Evolutionary conservation across 2,888 invertebrate species (phyloP).

Genomic region (Bedellia somnulentella): DNA sequence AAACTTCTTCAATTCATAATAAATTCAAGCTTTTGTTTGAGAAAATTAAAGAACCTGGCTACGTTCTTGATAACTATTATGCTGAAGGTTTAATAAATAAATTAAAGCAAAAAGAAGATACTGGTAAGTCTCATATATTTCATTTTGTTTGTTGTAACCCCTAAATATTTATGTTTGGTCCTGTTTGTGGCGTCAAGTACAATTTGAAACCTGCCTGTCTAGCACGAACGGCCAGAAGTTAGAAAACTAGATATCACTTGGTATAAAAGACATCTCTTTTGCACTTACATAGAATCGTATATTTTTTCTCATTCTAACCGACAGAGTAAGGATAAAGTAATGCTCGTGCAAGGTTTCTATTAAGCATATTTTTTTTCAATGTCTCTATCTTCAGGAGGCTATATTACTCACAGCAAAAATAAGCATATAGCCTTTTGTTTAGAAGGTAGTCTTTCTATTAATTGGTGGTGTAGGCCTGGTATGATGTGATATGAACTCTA

Average conservation of each 20-base stretch:
- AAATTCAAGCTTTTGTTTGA: conserved; percentile 61
- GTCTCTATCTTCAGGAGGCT: background rate
- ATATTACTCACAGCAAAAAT: background rate
- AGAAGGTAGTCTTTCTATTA: background rate
- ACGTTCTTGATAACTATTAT: conserved; percentile 65
- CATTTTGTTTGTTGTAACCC: background rate
- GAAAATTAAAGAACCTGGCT: conserved; percentile 59
- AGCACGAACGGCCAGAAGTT: background rate
- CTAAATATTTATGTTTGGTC: background rate
- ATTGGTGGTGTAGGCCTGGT: background rate
- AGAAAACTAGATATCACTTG: background rate
- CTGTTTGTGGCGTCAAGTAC: no score
- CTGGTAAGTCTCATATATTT: conserved; percentile 28
- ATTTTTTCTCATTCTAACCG: no score
- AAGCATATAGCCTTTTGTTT: background rate
- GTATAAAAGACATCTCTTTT: background rate
- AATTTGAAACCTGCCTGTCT: no score
- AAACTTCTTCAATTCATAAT: no score
- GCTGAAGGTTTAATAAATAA: conserved; percentile 66
- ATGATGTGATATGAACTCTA: background rate
- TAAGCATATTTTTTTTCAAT: background rate
- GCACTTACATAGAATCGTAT: background rate
- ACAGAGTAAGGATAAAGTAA: no score
- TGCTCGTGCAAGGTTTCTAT: no score
- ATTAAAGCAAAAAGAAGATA: conserved; percentile 50